Evolutionary conservation across 1,140 invertebrate species (phyloP).

Genomic region (Pogonomyrmex barbatus): DNA sequence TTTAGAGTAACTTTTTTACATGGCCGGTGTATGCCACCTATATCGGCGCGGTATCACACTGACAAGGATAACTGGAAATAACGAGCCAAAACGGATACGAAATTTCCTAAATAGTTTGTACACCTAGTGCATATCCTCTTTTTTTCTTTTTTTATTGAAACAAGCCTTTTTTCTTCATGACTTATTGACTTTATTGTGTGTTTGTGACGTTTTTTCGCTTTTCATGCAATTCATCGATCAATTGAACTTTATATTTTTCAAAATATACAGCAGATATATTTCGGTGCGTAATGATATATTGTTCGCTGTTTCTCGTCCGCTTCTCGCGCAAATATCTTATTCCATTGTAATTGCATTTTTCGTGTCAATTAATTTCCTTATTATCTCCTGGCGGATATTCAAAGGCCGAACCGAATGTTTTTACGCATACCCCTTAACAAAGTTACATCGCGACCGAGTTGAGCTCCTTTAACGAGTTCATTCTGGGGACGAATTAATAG

Average conservation of each 20-base stretch:
- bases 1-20: slow-evolving; percentile 53
- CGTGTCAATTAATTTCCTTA: slow-evolving; percentile 48
- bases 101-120: slow-evolving; percentile 41
- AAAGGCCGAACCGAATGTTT: slow-evolving; percentile 68
- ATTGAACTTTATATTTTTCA: neutral
- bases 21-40: neutral
- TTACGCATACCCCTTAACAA: slow-evolving; percentile 66
- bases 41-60: slow-evolving; percentile 35
- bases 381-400: slow-evolving; percentile 54
- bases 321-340: slow-evolving; percentile 33
- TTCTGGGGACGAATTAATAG: slow-evolving; percentile 76
- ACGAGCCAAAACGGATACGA: slow-evolving; percentile 31
- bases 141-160: slow-evolving; percentile 31
- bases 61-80: slow-evolving; percentile 51
- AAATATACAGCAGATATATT: neutral
- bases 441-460: slow-evolving; percentile 73
- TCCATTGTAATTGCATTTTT: slow-evolving; percentile 43
- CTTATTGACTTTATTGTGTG: slow-evolving; percentile 15
- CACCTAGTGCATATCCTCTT: neutral
- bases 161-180: slow-evolving; percentile 2
- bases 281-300: neutral
- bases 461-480: slow-evolving; percentile 75
- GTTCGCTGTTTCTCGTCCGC: slow-evolving; percentile 8
- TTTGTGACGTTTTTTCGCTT: neutral
- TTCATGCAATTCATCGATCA: slow-evolving; percentile 1